These are phyloP conservation scores for Peribatodes rhomboidaria DNA, from an alignment of 2,888 invertebrate genomes.

Conservation along the genomic window DNA sequence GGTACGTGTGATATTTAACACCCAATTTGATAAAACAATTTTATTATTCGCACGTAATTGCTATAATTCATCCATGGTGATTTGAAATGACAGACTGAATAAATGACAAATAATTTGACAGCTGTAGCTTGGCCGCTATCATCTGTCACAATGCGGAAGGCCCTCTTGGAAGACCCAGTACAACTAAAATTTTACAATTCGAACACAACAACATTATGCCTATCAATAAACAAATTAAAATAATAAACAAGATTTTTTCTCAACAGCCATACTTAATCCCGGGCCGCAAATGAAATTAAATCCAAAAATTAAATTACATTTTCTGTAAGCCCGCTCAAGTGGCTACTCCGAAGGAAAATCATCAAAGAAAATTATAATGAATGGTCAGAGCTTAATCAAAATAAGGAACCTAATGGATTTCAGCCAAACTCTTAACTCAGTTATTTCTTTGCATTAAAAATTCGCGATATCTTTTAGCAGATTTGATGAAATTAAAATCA, in stretches of 20 bases:
- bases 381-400: slow-evolving; percentile 32
- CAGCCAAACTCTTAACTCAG: slow-evolving; percentile 16
- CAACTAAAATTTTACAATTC: too few relatives aligned
- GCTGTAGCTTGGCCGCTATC: too few relatives aligned
- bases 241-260: background rate
- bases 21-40: too few relatives aligned
- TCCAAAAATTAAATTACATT: slow-evolving; percentile 29
- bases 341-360: slow-evolving; percentile 22
- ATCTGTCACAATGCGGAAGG: too few relatives aligned
- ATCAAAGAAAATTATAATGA: slow-evolving; percentile 36
- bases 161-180: too few relatives aligned
- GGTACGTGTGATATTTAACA: too few relatives aligned
- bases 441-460: slow-evolving; percentile 27
- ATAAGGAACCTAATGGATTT: slow-evolving; percentile 28
- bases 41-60: too few relatives aligned
- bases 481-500: background rate
- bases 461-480: slow-evolving; percentile 7
- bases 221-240: slow-evolving; percentile 1
- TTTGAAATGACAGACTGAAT: too few relatives aligned
- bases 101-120: too few relatives aligned
- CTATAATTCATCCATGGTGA: too few relatives aligned
- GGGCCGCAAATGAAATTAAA: slow-evolving; percentile 26
- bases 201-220: too few relatives aligned
- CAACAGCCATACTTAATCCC: slow-evolving; percentile 11
- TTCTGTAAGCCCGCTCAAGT: slow-evolving; percentile 27